Conservation (phyloP, 1,140 invertebrate species). For the Aphis craccivora region DNA sequence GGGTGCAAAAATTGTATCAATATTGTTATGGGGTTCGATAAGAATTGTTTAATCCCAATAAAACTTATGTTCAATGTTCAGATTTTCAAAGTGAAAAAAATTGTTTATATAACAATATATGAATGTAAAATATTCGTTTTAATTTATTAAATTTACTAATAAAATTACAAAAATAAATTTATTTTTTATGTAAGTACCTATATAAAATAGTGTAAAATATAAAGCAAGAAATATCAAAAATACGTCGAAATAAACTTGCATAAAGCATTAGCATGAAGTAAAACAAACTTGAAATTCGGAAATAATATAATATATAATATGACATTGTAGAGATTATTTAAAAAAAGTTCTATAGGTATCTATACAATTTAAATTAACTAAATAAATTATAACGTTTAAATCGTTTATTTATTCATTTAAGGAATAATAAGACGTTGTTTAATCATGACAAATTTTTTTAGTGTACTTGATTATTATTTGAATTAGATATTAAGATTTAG, state of each 20-base stretch:
- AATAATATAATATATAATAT: no score
- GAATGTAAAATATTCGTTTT: not conserved
- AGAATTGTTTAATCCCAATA: not conserved
- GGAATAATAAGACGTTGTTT: not conserved
- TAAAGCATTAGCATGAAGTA: no score
- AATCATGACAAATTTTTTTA: not conserved
- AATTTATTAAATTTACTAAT: not conserved
- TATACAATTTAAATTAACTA: no score
- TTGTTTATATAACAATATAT: not conserved
- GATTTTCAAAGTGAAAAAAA: not conserved
- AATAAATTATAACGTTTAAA: not conserved
- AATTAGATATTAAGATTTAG: not conserved
- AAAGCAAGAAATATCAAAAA: no score
- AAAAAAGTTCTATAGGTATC: no score
- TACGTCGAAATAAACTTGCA: no score
- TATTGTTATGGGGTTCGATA: not conserved
- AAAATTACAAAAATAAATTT: no score
- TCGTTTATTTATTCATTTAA: not conserved
- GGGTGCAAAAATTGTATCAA: not conserved
- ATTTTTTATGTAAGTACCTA: no score
- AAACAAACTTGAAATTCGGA: no score
- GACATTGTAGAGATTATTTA: no score
- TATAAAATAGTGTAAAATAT: no score
- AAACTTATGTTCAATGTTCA: not conserved
- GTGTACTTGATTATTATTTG: no score